Evolutionary conservation across 1,140 invertebrate species (phyloP), one percentile per base, ranked within the genome.

Genomic region (Bombus balteatus): DNA sequence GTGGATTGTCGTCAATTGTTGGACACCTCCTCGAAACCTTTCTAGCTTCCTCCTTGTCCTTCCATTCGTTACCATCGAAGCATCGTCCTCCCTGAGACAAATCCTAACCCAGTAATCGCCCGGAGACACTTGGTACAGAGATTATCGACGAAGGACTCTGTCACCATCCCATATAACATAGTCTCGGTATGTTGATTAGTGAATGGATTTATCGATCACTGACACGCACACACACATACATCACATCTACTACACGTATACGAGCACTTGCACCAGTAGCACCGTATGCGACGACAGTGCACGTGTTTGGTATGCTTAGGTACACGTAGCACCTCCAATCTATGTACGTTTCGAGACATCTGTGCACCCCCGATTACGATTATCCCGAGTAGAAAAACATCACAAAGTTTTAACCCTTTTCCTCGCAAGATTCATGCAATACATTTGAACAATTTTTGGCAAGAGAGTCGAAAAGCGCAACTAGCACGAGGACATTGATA

Each of bases 1-100:
- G 71, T 87, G 88, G 86, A 84, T 79, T 65, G 39, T 85, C 87
- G 72, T 87, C 81, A 71, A 53, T 86, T 85, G 85, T 91, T 86
- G 89, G 77, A 88, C 47, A 80, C 76, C 66, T 47, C 65, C 85
- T 71, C 79, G 82, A 82, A 32, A 70, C 39, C 76, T 68, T 70
- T 83, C 34, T 78, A 53, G 68, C 53, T 83, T 68, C 83, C 41
- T 34, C 32, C 15, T 28, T 37, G 34, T 34, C 71, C 79, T 28
- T 34, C 34, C 34, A 28, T 74, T 47, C 78, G 59, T 65, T 70
- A 13, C 15, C 41, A 18, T 41, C 83, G 43, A 80, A 72, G 53
- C 77, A 65, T 85, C 68, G 70, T 41, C 39, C 22, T 12, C 41
- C 76, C 47, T 18, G 6, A 43, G 59, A 74, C 59, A 59, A 41